These are phyloP conservation scores for Rhagium mordax DNA, from an alignment of 2,888 invertebrate species.

Conservation along the genomic window DNA sequence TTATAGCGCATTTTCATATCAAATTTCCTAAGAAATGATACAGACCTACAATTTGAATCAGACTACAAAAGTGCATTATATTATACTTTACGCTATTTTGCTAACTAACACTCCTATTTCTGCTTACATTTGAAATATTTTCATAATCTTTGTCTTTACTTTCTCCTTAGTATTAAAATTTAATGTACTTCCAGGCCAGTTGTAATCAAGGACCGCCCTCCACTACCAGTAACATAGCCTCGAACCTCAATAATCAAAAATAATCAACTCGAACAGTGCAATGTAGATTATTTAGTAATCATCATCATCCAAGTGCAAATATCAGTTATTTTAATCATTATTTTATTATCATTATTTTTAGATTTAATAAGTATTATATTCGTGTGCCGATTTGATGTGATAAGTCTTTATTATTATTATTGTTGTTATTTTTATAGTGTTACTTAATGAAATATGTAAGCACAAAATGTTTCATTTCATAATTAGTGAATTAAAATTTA, in stretches of 20 bases:
- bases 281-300: slow-evolving; percentile 27
- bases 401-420: slow-evolving; percentile 29
- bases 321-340: slow-evolving; percentile 27
- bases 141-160: not conserved
- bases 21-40: not conserved
- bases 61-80: not conserved
- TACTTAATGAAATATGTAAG: not conserved
- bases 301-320: slow-evolving; percentile 32
- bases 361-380: slow-evolving; percentile 3
- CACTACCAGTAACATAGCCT: slow-evolving; percentile 22
- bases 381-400: slow-evolving; percentile 34
- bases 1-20: not conserved
- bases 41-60: not conserved
- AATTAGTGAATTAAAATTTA: not conserved
- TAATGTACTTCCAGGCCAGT: slow-evolving; percentile 27
- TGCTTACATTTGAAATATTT: not conserved
- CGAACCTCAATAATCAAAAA: slow-evolving; percentile 1
- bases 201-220: slow-evolving; percentile 30
- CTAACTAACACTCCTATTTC: not conserved
- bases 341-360: slow-evolving; percentile 21
- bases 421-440: slow-evolving; percentile 22
- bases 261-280: slow-evolving; percentile 25
- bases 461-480: slow-evolving; percentile 4
- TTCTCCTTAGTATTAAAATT: not conserved
- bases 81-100: not conserved